These are phyloP conservation scores for Drosophila ficusphila DNA, from an alignment of 1,140 invertebrate species.

Conservation along the genomic window DNA sequence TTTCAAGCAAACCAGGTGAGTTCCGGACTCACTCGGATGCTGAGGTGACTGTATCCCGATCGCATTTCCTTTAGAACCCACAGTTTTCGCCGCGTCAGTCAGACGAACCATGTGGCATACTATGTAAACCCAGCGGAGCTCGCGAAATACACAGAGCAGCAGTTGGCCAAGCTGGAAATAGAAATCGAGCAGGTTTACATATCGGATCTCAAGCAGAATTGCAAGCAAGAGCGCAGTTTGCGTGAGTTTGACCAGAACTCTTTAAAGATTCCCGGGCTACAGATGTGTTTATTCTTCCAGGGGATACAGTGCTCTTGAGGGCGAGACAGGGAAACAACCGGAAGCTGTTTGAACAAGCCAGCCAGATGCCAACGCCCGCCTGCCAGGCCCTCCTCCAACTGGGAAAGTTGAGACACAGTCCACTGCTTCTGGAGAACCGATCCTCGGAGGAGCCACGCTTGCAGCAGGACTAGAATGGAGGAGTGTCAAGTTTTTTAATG, in stretches of 20 bases:
- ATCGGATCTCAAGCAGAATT: slow-evolving; percentile 51
- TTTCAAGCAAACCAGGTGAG: slow-evolving; percentile 92
- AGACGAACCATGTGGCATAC: slow-evolving; percentile 90
- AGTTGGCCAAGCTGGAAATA: slow-evolving; percentile 43
- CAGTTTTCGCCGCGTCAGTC: slow-evolving; percentile 88
- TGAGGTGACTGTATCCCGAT: not conserved
- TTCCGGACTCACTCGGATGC: slow-evolving; percentile 50
- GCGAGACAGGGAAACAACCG: slow-evolving; percentile 41
- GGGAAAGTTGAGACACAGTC: not conserved
- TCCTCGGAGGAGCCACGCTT: not conserved
- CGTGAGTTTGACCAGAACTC: slow-evolving; percentile 51
- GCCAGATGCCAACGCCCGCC: slow-evolving; percentile 54
- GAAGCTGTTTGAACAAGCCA: slow-evolving; percentile 45
- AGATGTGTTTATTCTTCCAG: slow-evolving; percentile 25
- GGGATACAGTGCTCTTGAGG: slow-evolving; percentile 53
- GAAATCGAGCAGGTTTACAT: slow-evolving; percentile 58
- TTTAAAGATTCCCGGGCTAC: not conserved
- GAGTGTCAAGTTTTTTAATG: not conserved
- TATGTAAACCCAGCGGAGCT: slow-evolving; percentile 97
- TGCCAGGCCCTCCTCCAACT: slow-evolving; percentile 52
- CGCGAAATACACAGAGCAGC: slow-evolving; percentile 23
- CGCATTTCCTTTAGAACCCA: slow-evolving; percentile 51
- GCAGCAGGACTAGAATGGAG: not conserved
- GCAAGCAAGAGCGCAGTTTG: slow-evolving; percentile 58
- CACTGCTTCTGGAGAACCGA: slow-evolving; percentile 7